These are phyloP conservation scores for Catocala sponsa DNA, from an alignment of 2,888 invertebrate genomes.

Conservation along the genomic window DNA sequence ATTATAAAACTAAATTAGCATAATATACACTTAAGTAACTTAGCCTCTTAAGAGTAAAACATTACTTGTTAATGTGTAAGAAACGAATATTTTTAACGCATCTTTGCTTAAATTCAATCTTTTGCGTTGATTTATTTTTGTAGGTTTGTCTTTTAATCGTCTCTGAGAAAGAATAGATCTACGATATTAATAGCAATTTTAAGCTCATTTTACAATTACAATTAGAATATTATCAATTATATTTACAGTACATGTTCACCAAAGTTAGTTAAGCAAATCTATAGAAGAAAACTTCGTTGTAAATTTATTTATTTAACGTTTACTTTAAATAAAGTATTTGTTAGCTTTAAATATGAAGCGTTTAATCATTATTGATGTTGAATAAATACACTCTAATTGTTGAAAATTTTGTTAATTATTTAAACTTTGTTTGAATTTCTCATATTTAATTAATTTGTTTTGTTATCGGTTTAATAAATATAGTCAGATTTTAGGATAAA, in stretches of 20 bases:
- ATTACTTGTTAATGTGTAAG: no score
- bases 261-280: slow-evolving; percentile 22
- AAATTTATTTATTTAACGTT: no score
- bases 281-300: background rate
- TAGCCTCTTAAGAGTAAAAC: background rate
- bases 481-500: slow-evolving; percentile 21
- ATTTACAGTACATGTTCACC: slow-evolving; percentile 14
- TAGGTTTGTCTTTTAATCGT: no score
- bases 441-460: slow-evolving; percentile 12
- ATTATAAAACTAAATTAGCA: slow-evolving; percentile 19
- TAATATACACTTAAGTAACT: background rate
- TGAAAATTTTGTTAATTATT: slow-evolving; percentile 16
- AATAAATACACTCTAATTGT: slow-evolving; percentile 4
- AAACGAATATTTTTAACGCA: no score
- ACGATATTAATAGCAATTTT: background rate
- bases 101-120: no score
- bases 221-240: background rate
- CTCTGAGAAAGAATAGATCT: no score
- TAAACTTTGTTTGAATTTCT: slow-evolving; percentile 1
- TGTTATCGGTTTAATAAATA: slow-evolving; percentile 14
- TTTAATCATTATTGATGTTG: no score
- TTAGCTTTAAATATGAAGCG: no score
- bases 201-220: background rate
- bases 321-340: no score
- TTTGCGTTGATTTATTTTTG: no score